A percentile compares a stretch with the other conserved stretches of the same genome.
Evolutionary conservation across 2,797 vertebrate genomes (phyloP).

Genomic region (Xerus rutilus): DNA sequence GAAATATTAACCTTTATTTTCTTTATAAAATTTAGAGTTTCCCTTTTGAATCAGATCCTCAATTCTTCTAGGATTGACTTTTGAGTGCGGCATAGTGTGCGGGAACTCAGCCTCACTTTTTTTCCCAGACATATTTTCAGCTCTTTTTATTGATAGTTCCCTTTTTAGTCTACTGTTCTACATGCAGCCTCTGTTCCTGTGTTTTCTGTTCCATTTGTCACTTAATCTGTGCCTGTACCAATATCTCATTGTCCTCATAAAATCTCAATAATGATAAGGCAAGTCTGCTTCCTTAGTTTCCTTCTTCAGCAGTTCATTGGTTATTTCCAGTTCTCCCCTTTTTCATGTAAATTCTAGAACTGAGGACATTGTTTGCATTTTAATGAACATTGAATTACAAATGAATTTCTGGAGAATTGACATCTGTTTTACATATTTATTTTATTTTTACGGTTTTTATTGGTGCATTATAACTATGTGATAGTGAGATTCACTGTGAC

Average conservation of each 20-base stretch:
- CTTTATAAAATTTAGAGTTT: background rate
- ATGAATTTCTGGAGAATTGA: background rate
- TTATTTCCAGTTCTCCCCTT: background rate
- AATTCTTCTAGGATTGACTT: background rate
- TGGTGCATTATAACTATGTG: too few relatives aligned
- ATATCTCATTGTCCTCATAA: background rate
- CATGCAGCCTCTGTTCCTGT: background rate
- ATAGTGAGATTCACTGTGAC: too few relatives aligned
- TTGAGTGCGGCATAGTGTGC: background rate
- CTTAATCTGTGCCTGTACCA: background rate
- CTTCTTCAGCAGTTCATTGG: background rate
- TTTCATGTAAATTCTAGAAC: background rate
- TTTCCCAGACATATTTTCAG: background rate
- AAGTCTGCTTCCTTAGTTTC: background rate
- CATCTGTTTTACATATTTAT: background rate
- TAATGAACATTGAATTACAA: background rate
- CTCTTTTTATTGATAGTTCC: background rate
- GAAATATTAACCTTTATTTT: background rate
- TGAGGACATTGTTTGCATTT: background rate
- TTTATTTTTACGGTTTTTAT: too few relatives aligned
- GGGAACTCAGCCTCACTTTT: background rate
- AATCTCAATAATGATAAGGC: background rate
- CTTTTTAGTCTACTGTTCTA: background rate
- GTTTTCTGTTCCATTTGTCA: background rate
- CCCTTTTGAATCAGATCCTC: background rate